phyloP scores from a whole-genome alignment of 2,113 vertebrate genomes.

The Phaetusa simplex region DNA sequence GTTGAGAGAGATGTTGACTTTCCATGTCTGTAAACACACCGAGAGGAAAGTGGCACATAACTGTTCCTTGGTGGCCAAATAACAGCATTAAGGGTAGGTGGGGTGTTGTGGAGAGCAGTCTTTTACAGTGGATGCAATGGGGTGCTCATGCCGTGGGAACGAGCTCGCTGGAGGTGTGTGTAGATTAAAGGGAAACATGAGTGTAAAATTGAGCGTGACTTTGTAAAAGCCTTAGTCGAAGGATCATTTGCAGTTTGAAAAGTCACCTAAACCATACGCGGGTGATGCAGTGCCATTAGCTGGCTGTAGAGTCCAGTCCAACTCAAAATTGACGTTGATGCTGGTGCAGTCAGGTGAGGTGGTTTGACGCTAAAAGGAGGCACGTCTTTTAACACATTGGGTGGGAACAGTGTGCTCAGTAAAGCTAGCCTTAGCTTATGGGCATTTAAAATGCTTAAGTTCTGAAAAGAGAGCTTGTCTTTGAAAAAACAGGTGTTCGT shows the following conservation, averaged over 20 bases:
- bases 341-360: neutral
- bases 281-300: neutral
- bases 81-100: neutral
- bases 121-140: neutral
- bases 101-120: neutral
- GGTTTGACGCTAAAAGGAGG: neutral
- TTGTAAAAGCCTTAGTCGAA: neutral
- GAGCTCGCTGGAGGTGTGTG: neutral
- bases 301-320: neutral
- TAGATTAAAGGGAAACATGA: neutral
- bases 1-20: neutral
- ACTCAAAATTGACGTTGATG: neutral
- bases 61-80: neutral
- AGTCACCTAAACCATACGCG: fast-evolving
- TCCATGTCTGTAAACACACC: neutral
- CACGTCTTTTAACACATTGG: neutral
- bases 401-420: neutral
- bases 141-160: neutral
- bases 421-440: neutral
- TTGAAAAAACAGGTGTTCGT: neutral
- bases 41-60: neutral
- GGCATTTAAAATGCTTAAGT: neutral
- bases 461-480: neutral
- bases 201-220: neutral
- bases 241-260: neutral